Evolutionary conservation across 2,888 invertebrate genomes (phyloP).

Genomic region (Agriopis leucophaearia): DNA sequence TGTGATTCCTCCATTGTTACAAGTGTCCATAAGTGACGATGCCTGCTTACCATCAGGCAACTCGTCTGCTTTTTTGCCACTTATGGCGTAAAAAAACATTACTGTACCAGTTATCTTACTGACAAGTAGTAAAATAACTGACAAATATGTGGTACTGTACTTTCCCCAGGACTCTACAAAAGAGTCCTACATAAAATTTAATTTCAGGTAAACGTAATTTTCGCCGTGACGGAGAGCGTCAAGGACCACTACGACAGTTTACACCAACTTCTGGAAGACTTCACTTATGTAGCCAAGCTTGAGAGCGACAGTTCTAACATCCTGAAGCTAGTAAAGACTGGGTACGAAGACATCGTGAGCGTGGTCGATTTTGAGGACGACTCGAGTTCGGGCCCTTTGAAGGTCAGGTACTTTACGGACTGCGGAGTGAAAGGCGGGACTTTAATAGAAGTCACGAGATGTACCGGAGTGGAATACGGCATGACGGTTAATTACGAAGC

Average conservation of each 20-base stretch:
- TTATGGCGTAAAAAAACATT: too few relatives aligned
- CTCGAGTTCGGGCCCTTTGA: conserved; percentile 87
- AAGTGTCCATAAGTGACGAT: too few relatives aligned
- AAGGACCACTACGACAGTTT: conserved; percentile 89
- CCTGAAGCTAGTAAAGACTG: conserved; percentile 92
- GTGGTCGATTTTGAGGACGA: conserved; percentile 87
- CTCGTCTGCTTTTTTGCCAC: too few relatives aligned
- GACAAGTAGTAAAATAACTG: too few relatives aligned
- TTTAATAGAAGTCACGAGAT: conserved; percentile 82
- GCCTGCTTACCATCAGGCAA: too few relatives aligned
- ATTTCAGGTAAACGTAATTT: conserved; percentile 92
- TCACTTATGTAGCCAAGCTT: conserved; percentile 92
- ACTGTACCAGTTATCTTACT: too few relatives aligned
- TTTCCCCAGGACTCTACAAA: too few relatives aligned
- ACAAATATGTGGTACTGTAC: too few relatives aligned
- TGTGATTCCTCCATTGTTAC: too few relatives aligned
- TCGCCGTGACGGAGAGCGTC: conserved; percentile 92
- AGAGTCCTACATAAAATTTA: neutral
- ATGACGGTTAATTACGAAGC: conserved; percentile 88
- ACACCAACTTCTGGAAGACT: conserved; percentile 89
- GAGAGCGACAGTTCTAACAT: conserved; percentile 95
- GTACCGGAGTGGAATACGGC: conserved; percentile 88
- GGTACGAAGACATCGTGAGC: conserved; percentile 92
- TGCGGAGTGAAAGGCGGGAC: conserved; percentile 87
- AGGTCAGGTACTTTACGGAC: conserved; percentile 90